Evolutionary conservation across 2,113 vertebrate species (phyloP).

Genomic region (Hippolais icterina): DNA sequence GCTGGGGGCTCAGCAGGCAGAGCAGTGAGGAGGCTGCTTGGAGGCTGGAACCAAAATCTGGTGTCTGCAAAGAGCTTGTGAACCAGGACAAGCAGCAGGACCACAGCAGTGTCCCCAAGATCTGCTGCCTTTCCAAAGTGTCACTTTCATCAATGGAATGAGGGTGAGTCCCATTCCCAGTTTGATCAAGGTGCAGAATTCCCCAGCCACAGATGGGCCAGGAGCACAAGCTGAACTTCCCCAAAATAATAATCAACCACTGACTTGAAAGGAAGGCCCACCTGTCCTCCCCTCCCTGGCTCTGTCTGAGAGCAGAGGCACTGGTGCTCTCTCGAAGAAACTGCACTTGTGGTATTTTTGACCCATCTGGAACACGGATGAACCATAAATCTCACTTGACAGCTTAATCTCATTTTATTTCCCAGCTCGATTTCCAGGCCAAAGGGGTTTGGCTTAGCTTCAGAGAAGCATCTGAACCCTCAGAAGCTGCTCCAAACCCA

Average conservation of each 20-base stretch:
- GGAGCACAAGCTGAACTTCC: not conserved
- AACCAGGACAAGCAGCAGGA: not conserved
- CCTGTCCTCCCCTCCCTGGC: not conserved
- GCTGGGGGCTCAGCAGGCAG: not conserved
- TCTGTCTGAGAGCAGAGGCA: not conserved
- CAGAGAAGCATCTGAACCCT: slow-evolving; percentile 54
- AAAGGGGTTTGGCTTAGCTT: slow-evolving; percentile 58
- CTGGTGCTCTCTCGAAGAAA: not conserved
- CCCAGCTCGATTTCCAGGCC: slow-evolving; percentile 33
- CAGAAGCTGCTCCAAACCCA: slow-evolving; percentile 37
- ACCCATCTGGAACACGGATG: slow-evolving; percentile 51
- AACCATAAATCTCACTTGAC: slow-evolving; percentile 33
- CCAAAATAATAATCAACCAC: not conserved
- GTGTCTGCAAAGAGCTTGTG: not conserved
- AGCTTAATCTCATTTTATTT: slow-evolving; percentile 56
- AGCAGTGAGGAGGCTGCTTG: not conserved
- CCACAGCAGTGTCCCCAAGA: not conserved
- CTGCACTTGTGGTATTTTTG: slow-evolving; percentile 20
- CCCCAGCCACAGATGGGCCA: not conserved
- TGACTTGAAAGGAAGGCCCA: not conserved
- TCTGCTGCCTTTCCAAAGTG: not conserved
- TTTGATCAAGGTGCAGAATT: not conserved
- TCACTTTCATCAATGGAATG: fast-evolving
- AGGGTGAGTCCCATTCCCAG: not conserved
- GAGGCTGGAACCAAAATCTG: not conserved